These are phyloP conservation scores for Habropoda laboriosa DNA, from an alignment of 1,140 invertebrate genomes.

Conservation along the genomic window DNA sequence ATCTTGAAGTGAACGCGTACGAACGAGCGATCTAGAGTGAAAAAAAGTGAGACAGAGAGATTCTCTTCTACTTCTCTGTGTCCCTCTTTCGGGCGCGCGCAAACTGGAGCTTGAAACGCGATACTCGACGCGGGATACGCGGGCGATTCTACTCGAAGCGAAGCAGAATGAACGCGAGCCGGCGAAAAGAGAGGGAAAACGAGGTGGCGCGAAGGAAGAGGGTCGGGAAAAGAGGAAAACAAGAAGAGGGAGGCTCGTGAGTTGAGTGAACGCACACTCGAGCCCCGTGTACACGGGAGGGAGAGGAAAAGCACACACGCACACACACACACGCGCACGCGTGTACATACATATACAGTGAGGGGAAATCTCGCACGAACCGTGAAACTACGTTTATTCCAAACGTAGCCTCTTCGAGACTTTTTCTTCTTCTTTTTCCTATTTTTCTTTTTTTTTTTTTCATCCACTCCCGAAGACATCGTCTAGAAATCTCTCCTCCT, in stretches of 20 bases:
- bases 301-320: constrained; percentile 7
- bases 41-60: no score
- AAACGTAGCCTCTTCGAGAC: neutral
- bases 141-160: constrained; percentile 53
- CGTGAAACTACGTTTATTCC: constrained; percentile 6
- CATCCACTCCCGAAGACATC: neutral
- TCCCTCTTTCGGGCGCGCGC: constrained; percentile 39
- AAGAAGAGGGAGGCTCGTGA: constrained; percentile 46
- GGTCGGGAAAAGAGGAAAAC: constrained; percentile 46
- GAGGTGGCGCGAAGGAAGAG: constrained; percentile 43
- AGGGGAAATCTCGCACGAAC: constrained; percentile 10
- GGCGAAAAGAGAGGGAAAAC: constrained; percentile 48
- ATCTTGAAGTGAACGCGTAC: neutral
- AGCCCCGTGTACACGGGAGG: neutral
- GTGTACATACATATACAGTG: neutral
- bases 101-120: constrained; percentile 75
- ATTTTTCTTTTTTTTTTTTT: neutral
- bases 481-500: no score
- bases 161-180: constrained; percentile 43
- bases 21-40: neutral
- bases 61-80: constrained; percentile 29
- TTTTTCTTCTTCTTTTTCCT: neutral
- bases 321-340: neutral
- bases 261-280: constrained; percentile 48
- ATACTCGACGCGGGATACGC: constrained; percentile 66